Conservation (phyloP, 2,113 vertebrate species). For the Microcebus ravelobensis region DNA sequence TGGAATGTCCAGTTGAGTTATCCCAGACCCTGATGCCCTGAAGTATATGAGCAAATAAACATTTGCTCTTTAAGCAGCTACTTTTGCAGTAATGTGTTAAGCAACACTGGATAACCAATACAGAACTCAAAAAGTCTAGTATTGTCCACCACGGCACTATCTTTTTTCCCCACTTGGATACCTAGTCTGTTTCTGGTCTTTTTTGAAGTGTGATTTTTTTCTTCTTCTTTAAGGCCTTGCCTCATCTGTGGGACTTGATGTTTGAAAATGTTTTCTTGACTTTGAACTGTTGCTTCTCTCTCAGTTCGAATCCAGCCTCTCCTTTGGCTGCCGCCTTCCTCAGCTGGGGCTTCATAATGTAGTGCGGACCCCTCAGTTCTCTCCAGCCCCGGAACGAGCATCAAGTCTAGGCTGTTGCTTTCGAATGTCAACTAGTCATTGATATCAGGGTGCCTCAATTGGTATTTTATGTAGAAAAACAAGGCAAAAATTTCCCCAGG, state of each 20-base stretch:
- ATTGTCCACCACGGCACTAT: background rate
- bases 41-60: background rate
- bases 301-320: background rate
- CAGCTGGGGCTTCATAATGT: background rate
- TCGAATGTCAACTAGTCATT: background rate
- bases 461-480: constrained; percentile 18
- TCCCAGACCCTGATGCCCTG: background rate
- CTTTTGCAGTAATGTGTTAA: background rate
- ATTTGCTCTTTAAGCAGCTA: background rate
- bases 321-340: background rate
- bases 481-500: background rate
- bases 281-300: background rate
- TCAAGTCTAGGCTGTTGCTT: background rate
- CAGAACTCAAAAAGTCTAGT: background rate
- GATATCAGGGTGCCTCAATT: background rate
- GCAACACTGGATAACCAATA: background rate
- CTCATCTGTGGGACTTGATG: background rate
- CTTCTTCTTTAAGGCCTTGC: background rate
- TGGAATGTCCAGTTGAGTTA: background rate
- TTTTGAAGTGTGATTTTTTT: background rate
- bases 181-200: background rate
- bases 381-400: background rate
- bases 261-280: background rate
- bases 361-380: background rate
- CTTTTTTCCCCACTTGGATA: background rate